Percentiles rank a stretch among this genome's conserved stretches.
Conservation (phyloP, 2,888 invertebrate genomes). For the Ashinkailepas kermadecensis region DNA sequence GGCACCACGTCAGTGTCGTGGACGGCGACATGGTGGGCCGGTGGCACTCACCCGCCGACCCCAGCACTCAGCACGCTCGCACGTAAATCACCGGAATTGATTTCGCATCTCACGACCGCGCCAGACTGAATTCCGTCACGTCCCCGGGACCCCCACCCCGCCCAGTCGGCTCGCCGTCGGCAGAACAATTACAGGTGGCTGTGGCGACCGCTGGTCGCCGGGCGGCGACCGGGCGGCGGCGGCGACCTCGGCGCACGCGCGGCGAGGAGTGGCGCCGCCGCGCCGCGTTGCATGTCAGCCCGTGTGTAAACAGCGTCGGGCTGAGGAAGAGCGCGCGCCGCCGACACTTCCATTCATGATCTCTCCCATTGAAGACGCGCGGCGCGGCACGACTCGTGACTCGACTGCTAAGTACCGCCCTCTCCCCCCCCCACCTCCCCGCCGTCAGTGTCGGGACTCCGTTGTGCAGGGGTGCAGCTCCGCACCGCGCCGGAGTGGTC, state of each 20-base stretch:
- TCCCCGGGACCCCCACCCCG: neutral
- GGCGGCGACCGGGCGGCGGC: neutral
- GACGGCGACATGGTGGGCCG: too few relatives aligned
- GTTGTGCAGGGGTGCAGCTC: too few relatives aligned
- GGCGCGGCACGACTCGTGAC: neutral
- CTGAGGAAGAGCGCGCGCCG: neutral
- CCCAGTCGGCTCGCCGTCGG: neutral
- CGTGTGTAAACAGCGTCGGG: neutral
- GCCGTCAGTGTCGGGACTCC: too few relatives aligned
- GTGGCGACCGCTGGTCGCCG: neutral
- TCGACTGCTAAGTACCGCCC: neutral
- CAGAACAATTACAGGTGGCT: neutral
- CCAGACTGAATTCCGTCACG: neutral
- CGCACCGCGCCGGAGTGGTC: too few relatives aligned
- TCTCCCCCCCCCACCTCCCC: neutral
- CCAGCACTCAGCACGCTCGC: too few relatives aligned
- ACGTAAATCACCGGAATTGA: neutral
- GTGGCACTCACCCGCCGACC: too few relatives aligned
- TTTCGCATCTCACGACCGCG: neutral
- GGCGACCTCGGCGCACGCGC: slow-evolving; percentile 1
- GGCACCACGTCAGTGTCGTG: too few relatives aligned
- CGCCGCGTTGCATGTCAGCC: slow-evolving; percentile 12
- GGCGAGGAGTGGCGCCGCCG: neutral
- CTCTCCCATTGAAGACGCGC: slow-evolving; percentile 10
- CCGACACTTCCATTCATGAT: slow-evolving; percentile 16